Evolutionary conservation across 2,888 invertebrate genomes (phyloP).

Genomic region (Eupithecia inturbata): DNA sequence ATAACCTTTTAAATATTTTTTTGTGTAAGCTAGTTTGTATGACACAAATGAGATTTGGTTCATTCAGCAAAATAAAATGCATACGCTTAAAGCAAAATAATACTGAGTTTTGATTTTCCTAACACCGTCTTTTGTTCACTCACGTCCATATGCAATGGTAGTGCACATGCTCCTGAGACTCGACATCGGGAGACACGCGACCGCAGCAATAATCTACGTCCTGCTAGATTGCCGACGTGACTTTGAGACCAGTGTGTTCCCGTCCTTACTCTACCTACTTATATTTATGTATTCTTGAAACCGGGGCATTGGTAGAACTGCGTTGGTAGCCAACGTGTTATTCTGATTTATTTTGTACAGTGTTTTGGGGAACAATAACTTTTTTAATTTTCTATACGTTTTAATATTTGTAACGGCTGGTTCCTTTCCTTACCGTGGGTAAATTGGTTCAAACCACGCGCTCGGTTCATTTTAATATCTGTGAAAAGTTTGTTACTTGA

Average conservation of each 20-base stretch:
- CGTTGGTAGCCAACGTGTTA: not conserved
- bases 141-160: not conserved
- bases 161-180: constrained; percentile 6
- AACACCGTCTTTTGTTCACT: not conserved
- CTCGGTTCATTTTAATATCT: constrained; percentile 19
- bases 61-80: too few species aligned
- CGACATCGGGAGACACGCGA: not conserved
- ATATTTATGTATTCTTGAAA: not conserved
- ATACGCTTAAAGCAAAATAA: too few species aligned
- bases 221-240: constrained; percentile 27
- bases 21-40: too few species aligned
- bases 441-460: constrained; percentile 18
- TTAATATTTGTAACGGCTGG: constrained; percentile 29
- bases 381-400: not conserved
- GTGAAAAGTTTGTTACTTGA: constrained; percentile 8
- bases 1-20: not conserved
- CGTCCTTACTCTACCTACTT: not conserved
- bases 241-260: constrained; percentile 13
- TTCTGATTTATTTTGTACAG: not conserved
- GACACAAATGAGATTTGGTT: too few species aligned
- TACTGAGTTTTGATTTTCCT: too few species aligned
- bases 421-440: constrained; percentile 21
- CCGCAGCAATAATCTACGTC: constrained; percentile 23
- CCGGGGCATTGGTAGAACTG: too few species aligned
- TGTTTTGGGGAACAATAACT: not conserved